These are phyloP conservation scores for Ecdyonurus torrentis DNA, from an alignment of 2,888 invertebrate species.

Conservation along the genomic window DNA sequence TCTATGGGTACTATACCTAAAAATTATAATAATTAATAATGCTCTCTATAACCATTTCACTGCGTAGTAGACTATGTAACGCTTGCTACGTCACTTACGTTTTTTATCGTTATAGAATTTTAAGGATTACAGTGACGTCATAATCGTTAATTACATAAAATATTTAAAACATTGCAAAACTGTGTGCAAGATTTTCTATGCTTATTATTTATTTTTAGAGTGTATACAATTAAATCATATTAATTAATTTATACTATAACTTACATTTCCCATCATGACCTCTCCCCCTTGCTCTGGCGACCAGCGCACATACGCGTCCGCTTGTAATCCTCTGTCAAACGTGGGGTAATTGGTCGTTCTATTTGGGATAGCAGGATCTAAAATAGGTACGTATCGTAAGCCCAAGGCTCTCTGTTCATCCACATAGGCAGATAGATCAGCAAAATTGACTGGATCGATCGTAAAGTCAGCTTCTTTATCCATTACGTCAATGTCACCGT, in stretches of 20 bases:
- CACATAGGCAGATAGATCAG: background rate
- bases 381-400: conserved; percentile 4
- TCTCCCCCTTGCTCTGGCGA: background rate
- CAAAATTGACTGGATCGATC: conserved; percentile 6
- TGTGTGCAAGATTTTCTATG: too few relatives aligned
- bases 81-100: too few relatives aligned
- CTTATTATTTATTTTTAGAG: too few relatives aligned
- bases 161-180: too few relatives aligned
- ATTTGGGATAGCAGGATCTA: conserved; percentile 6
- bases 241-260: background rate
- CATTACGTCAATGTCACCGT: conserved; percentile 25
- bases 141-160: too few relatives aligned
- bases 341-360: background rate
- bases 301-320: conserved; percentile 3
- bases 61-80: too few relatives aligned
- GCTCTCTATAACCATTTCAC: too few relatives aligned
- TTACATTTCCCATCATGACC: background rate
- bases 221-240: background rate
- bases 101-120: too few relatives aligned
- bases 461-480: conserved; percentile 23
- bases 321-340: background rate
- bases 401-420: conserved; percentile 1
- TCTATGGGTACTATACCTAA: too few relatives aligned
- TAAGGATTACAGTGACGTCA: too few relatives aligned
- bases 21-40: too few relatives aligned